Percentiles rank a stretch among this genome's conserved stretches.
phyloP scores from a whole-genome alignment of 2,113 vertebrate species.

The Lynx canadensis region DNA sequence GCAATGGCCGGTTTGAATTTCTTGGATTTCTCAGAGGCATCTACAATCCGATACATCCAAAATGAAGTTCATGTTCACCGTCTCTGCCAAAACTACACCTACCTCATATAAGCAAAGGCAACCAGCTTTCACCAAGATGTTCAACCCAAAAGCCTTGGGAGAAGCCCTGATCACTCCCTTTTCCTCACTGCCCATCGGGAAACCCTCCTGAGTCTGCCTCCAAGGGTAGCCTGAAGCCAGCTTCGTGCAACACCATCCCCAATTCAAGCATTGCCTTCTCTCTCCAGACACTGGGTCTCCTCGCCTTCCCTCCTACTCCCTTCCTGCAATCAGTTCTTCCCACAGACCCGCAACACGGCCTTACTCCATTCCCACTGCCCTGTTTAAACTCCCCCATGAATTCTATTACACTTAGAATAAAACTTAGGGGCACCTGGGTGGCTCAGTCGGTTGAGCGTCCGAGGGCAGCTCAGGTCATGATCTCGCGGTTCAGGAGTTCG shows the following conservation, averaged over 20 bases:
- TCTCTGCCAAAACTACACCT: not conserved
- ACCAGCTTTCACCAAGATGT: not conserved
- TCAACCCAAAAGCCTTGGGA: not conserved
- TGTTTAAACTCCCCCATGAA: not conserved
- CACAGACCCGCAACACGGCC: not conserved
- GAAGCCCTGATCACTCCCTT: not conserved
- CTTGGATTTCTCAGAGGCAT: not conserved
- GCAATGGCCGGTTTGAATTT: not conserved
- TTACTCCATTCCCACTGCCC: not conserved
- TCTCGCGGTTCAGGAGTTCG: too few relatives aligned
- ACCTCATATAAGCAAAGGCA: not conserved
- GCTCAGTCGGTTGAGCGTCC: too few relatives aligned
- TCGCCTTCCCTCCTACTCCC: not conserved
- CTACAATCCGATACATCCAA: not conserved
- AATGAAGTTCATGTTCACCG: not conserved
- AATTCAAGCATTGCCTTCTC: not conserved
- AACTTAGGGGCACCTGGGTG: not conserved
- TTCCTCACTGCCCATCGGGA: not conserved
- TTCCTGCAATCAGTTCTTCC: not conserved
- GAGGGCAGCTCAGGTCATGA: too few relatives aligned
- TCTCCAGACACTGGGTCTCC: not conserved
- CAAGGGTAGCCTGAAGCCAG: not conserved
- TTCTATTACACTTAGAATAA: not conserved
- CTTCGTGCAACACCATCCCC: not conserved
- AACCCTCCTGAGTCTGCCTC: not conserved